phyloP scores from a whole-genome alignment of 2,113 vertebrate species.

The Rhinolophus sinicus region DNA sequence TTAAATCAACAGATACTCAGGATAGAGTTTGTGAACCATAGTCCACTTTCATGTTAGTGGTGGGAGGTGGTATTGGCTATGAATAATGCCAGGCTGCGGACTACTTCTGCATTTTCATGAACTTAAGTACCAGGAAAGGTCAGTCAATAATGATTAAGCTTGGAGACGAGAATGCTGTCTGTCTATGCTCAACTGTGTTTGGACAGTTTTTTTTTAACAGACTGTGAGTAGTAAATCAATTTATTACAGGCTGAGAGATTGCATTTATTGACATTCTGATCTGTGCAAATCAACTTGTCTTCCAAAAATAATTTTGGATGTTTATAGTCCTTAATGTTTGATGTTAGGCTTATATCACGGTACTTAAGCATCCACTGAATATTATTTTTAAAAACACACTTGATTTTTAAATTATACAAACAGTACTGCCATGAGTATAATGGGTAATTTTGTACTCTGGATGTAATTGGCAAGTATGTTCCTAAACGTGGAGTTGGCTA shows the following conservation, averaged over 20 bases:
- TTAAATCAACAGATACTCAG: not conserved
- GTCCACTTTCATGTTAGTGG: too few relatives aligned
- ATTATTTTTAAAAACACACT: not conserved
- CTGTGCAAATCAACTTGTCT: not conserved
- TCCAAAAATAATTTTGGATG: not conserved
- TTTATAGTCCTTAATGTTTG: not conserved
- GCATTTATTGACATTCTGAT: not conserved
- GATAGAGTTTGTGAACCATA: not conserved
- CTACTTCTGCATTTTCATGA: not conserved
- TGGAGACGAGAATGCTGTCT: not conserved
- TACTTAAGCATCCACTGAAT: not conserved
- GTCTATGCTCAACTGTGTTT: not conserved
- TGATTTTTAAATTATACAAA: not conserved
- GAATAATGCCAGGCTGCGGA: not conserved
- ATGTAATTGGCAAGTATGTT: slow-evolving; percentile 4
- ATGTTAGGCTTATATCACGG: not conserved
- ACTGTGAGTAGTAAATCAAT: not conserved
- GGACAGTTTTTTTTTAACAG: not conserved
- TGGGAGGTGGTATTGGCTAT: not conserved
- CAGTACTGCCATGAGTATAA: not conserved
- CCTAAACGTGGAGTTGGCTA: not conserved
- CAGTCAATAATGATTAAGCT: not conserved
- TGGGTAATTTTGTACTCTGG: not conserved
- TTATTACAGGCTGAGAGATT: not conserved
- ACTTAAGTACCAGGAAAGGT: not conserved